Conservation (phyloP, 2,888 invertebrate species). For the Pediacus dermestoides region DNA sequence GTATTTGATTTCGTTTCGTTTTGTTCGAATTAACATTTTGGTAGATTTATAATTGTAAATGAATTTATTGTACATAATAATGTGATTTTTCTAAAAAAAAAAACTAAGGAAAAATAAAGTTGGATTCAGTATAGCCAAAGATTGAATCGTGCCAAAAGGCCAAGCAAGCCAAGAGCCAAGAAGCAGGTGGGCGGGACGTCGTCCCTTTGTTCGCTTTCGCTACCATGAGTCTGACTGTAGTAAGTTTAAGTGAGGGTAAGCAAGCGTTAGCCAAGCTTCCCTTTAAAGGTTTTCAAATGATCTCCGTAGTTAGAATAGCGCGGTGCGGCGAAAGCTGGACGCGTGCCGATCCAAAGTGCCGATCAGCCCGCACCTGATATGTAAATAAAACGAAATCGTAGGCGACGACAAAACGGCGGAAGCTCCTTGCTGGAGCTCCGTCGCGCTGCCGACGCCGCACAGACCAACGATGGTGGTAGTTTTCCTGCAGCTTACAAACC, state of each 20-base stretch:
- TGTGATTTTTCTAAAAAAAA: slow-evolving; percentile 7
- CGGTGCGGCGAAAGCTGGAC: slow-evolving; percentile 46
- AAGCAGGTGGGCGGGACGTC: slow-evolving; percentile 32
- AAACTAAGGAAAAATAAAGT: slow-evolving; percentile 34
- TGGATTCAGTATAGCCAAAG: slow-evolving; percentile 50
- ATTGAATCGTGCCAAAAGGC: slow-evolving; percentile 42
- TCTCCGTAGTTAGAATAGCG: slow-evolving; percentile 50
- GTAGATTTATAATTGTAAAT: slow-evolving; percentile 21
- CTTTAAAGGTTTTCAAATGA: slow-evolving; percentile 49
- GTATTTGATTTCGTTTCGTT: slow-evolving; percentile 22
- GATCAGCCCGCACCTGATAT: slow-evolving; percentile 45
- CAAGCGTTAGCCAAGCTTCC: slow-evolving; percentile 30
- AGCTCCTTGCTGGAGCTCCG: slow-evolving; percentile 1
- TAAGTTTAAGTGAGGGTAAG: slow-evolving; percentile 23
- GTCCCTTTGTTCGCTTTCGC: slow-evolving; percentile 45
- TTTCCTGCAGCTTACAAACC: too few species aligned
- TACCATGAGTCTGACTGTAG: slow-evolving; percentile 42
- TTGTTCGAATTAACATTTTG: slow-evolving; percentile 21
- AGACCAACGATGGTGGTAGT: too few species aligned
- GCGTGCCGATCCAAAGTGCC: slow-evolving; percentile 41
- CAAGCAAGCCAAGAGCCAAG: slow-evolving; percentile 27
- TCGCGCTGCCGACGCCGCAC: too few species aligned
- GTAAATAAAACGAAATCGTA: too few species aligned
- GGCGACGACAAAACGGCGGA: too few species aligned
- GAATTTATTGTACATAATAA: too few species aligned